Evolutionary conservation across 2,797 vertebrate genomes (phyloP).

Genomic region (Tangara arthus): DNA sequence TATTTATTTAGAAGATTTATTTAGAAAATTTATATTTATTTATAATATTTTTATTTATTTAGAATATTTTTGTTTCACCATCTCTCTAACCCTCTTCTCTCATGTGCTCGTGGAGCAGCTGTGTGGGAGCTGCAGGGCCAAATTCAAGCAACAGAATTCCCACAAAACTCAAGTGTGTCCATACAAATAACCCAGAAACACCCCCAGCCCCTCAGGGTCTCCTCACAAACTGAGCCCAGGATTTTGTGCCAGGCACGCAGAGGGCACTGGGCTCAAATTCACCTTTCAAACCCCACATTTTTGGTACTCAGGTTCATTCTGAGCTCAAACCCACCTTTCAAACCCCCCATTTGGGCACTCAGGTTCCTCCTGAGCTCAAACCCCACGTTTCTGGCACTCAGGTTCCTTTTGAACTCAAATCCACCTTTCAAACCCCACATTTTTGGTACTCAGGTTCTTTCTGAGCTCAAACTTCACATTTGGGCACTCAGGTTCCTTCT

Average conservation of each 20-base stretch:
- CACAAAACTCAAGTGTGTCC: neutral
- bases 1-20: neutral
- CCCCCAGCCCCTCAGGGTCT: neutral
- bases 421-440: too few species aligned
- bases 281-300: neutral
- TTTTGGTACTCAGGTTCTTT: too few species aligned
- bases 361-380: fast-evolving
- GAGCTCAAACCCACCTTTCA: too few species aligned
- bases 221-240: neutral
- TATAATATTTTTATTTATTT: neutral
- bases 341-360: too few species aligned
- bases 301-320: fast-evolving
- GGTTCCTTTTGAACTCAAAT: neutral
- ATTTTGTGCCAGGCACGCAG: fast-evolving
- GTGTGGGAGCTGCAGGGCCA: neutral
- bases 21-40: too few species aligned
- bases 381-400: fast-evolving
- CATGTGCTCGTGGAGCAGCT: neutral
- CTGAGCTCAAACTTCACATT: too few species aligned
- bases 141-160: neutral
- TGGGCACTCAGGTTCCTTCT: fast-evolving
- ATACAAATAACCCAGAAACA: neutral
- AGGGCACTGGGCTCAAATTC: neutral
- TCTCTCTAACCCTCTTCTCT: neutral
- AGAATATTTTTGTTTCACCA: neutral